Evolutionary conservation across 2,888 invertebrate species (phyloP).

Genomic region (Halocaridina rubra): DNA sequence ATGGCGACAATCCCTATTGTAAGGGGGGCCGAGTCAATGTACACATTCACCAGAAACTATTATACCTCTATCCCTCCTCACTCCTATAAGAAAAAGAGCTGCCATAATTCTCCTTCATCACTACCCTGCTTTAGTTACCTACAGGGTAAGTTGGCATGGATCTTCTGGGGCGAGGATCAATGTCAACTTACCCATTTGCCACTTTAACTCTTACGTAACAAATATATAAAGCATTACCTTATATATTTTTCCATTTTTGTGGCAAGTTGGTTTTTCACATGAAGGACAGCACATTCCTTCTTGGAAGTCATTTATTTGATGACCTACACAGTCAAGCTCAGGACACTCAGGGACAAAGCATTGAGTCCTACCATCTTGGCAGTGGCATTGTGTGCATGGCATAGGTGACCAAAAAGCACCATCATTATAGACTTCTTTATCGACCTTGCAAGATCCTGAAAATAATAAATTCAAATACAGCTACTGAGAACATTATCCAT

Average conservation of each 20-base stretch:
- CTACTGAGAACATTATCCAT: neutral
- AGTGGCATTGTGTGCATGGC: slow-evolving; percentile 58
- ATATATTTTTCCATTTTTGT: slow-evolving; percentile 30
- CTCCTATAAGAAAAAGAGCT: too few relatives aligned
- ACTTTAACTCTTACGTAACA: too few relatives aligned
- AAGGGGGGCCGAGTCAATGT: too few relatives aligned
- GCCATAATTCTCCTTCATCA: too few relatives aligned
- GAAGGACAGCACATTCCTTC: slow-evolving; percentile 56
- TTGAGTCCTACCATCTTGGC: slow-evolving; percentile 45
- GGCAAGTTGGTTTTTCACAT: slow-evolving; percentile 53
- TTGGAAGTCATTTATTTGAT: slow-evolving; percentile 45
- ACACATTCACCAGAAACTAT: too few relatives aligned
- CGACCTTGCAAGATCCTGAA: slow-evolving; percentile 49
- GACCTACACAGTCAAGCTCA: slow-evolving; percentile 50
- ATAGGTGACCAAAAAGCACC: slow-evolving; percentile 61
- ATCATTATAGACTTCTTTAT: slow-evolving; percentile 13
- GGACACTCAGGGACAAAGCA: slow-evolving; percentile 61
- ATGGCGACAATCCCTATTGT: too few relatives aligned
- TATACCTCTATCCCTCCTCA: too few relatives aligned
- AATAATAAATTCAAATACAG: neutral
- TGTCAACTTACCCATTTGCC: too few relatives aligned
- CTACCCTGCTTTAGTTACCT: too few relatives aligned
- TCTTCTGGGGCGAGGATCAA: too few relatives aligned
- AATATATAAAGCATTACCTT: too few relatives aligned
- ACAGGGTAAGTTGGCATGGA: too few relatives aligned